Evolutionary conservation across 2,113 vertebrate species (phyloP), one percentile per base, ranked within the genome.

Genomic region (Bubo blakistoni): DNA sequence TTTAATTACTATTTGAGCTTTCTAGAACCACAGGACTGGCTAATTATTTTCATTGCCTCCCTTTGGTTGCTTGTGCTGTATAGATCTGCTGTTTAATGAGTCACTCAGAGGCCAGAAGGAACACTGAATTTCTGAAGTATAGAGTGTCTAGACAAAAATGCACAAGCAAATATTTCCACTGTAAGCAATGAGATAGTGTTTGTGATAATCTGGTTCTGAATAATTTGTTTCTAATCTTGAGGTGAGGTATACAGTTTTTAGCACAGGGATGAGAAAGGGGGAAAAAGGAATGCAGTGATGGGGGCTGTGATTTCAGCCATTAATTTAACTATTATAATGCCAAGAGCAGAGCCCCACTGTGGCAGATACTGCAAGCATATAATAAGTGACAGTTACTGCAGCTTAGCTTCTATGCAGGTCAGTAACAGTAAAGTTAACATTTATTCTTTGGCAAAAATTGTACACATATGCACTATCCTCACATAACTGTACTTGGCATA

Each of bases 1-100:
- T 97, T 97, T 97, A 97, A 97, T 98, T 96, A 97, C 93, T 96
- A 70, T 94, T 97, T 97, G 95, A 97, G 94, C 88, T 97, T 98
- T 97, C 97, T 96, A 94, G 93, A 97, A 96, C 96, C 67, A 96
- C 90, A 90, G 95, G 95, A 91, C 88, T 95, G 92, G 94, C 87
- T 98, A 92, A 96, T 97, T 97, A 97, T 97, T 92, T 97, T 94
- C 94, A 96, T 96, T 98, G 94, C 90, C 88, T 97, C 92, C 88
- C 83, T 95, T 96, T 96, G 96, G 96, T 88, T 95, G 93, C 91
- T 94, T 94, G 46, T 90, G 91, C 59, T 95, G 70, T 97, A 96
- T 95, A 93, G 97, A 97, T 97, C 79, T 97, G 85, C 77, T 97
- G 91, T 97, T 98, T 97, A 97, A 97, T 97, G 97, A 98, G 97